Evolutionary conservation across 23 tunicate species (phyloP).

Genomic region (Halocynthia aurantium): DNA sequence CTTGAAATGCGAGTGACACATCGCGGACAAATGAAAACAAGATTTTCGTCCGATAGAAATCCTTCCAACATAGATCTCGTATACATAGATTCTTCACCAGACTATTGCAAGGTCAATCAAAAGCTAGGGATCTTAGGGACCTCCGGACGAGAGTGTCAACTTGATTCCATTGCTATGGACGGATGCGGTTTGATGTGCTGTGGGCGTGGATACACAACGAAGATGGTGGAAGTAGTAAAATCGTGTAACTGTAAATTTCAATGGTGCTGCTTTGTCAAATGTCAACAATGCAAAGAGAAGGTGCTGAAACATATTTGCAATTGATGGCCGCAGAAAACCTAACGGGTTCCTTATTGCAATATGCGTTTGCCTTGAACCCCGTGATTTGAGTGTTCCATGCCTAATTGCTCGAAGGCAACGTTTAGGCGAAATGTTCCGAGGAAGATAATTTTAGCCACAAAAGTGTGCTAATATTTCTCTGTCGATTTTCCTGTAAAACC

Average conservation of each 20-base stretch:
- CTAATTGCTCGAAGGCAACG: too few relatives aligned
- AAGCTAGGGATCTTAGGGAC: slow-evolving; percentile 75
- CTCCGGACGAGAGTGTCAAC: slow-evolving; percentile 66
- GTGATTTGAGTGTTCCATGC: too few relatives aligned
- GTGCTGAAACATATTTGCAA: slow-evolving; percentile 75
- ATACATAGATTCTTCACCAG: slow-evolving; percentile 78
- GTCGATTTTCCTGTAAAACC: too few relatives aligned
- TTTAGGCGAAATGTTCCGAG: too few relatives aligned
- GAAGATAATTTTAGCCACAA: too few relatives aligned
- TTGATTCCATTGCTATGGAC: slow-evolving; percentile 53
- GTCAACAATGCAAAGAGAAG: slow-evolving; percentile 50
- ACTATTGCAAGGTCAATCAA: slow-evolving; percentile 53
- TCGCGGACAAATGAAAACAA: slow-evolving; percentile 38
- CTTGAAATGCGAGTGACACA: slow-evolving; percentile 42
- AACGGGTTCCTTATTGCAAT: too few relatives aligned
- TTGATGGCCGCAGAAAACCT: slow-evolving; percentile 12
- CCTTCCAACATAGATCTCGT: slow-evolving; percentile 44
- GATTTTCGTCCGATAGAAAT: slow-evolving; percentile 1
- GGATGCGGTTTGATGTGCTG: slow-evolving; percentile 92
- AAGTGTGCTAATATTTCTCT: too few relatives aligned
- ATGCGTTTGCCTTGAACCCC: too few relatives aligned
- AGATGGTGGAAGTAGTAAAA: slow-evolving; percentile 45
- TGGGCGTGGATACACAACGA: slow-evolving; percentile 64
- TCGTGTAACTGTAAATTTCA: slow-evolving; percentile 82
- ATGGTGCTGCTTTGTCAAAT: slow-evolving; percentile 97